Evolutionary conservation across 2,888 invertebrate species (phyloP), one percentile per base, ranked within the genome.

Genomic region (Palloptera scutellata): DNA sequence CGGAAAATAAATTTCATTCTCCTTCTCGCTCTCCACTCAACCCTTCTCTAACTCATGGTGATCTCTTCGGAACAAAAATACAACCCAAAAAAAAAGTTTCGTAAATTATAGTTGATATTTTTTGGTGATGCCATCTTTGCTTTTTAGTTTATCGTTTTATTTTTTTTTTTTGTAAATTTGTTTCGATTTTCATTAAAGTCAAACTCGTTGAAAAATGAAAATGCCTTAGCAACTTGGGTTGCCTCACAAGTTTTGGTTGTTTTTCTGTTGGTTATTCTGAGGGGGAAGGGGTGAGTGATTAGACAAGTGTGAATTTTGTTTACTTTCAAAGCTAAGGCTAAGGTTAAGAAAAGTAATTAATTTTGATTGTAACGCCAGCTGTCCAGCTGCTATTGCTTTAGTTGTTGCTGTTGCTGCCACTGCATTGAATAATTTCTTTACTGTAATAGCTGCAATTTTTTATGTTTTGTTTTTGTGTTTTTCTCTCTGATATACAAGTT

Each of bases 281-380:
- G 30, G 30, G 30, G 30, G 3, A 30, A 30, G 30, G n/a, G n/a
- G n/a, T n/a, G n/a, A n/a, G n/a, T n/a, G n/a, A n/a, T n/a, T n/a
- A n/a, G n/a, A n/a, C n/a, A n/a, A 30, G 30, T 30, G 30, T 6
- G 30, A 69, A 67, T 69, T 64, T 67, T 66, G 71, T 67, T 71
- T 71, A 71, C 69, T 67, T 69, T 67, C 65, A 69, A 67, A 67
- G 69, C 66, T 69, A 69, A 67, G 71, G 67, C 69, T 68, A 70
- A 69, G 69, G 71, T 68, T 70, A 71, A 72, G 68, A 69, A 72
- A 67, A 67, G 71, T 73, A 73, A 73, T 73, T 73, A 73, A 73
- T 73, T 73, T 70, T 30, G 59, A 68, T 70, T 73, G 66, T 63
- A n/a, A 61, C 69, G 68, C 61, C 70, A 73, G 70, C 70, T 71